Evolutionary conservation across 2,797 vertebrate species (phyloP).

Genomic region (Tragopan temminckii): DNA sequence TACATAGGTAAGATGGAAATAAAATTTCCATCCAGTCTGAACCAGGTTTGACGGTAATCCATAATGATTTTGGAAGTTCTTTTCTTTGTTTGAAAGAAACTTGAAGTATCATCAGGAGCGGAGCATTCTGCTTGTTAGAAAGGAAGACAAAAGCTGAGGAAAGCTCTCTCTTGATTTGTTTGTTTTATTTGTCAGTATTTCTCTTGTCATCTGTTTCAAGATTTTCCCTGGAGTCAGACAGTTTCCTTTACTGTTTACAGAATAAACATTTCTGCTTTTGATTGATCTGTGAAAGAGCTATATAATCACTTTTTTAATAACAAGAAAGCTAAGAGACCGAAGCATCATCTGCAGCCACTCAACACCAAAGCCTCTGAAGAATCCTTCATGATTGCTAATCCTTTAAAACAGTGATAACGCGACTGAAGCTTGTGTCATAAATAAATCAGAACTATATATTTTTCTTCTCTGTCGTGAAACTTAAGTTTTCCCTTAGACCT

Average conservation of each 20-base stretch:
- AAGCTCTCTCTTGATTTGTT: background rate
- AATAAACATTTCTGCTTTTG: slow-evolving; percentile 34
- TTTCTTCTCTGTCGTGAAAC: background rate
- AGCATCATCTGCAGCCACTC: background rate
- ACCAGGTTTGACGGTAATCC: background rate
- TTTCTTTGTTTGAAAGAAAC: background rate
- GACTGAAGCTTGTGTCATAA: background rate
- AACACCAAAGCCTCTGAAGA: background rate
- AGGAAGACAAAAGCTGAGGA: background rate
- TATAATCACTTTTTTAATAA: background rate
- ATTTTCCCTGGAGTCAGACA: background rate
- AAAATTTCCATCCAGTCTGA: background rate
- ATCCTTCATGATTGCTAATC: background rate
- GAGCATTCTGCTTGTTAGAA: background rate
- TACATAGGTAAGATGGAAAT: background rate
- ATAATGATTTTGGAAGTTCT: background rate
- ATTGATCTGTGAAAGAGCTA: background rate
- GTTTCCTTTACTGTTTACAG: background rate
- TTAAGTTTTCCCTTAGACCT: background rate
- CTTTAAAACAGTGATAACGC: background rate
- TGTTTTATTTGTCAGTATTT: slow-evolving; percentile 1
- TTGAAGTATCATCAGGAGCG: background rate
- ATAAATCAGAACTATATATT: background rate
- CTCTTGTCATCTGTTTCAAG: background rate
- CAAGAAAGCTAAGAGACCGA: background rate